Evolutionary conservation across 2,797 vertebrate species (phyloP).

Genomic region (Chloroceryle inda): DNA sequence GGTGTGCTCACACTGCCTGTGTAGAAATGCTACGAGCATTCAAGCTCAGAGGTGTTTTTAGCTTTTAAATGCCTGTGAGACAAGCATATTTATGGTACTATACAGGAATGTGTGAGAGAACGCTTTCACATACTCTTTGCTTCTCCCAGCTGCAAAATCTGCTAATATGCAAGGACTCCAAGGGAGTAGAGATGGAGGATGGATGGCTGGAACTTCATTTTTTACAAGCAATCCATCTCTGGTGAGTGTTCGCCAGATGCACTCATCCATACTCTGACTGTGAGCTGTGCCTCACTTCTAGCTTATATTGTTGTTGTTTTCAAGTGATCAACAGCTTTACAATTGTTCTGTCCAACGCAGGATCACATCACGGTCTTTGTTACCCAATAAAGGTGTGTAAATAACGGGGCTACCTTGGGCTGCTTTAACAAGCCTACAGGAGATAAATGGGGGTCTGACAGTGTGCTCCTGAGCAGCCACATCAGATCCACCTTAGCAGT

Average conservation of each 20-base stretch:
- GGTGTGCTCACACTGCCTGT: background rate
- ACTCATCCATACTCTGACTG: background rate
- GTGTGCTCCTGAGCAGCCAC: background rate
- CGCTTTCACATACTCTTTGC: background rate
- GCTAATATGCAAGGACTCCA: background rate
- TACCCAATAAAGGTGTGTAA: background rate
- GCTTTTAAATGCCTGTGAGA: background rate
- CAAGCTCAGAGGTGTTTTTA: background rate
- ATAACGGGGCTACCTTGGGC: background rate
- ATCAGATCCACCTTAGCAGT: background rate
- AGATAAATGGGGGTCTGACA: background rate
- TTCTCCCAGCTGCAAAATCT: background rate
- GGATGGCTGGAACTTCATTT: background rate
- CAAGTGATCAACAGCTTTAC: background rate
- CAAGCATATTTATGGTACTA: background rate
- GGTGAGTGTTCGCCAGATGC: background rate
- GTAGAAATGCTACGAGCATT: background rate
- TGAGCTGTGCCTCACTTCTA: background rate
- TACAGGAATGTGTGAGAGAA: background rate
- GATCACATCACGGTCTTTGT: background rate
- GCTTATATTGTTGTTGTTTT: conserved; percentile 2
- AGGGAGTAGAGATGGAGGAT: background rate
- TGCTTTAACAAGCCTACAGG: background rate
- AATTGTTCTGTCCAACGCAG: background rate
- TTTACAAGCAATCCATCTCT: background rate